These are phyloP conservation scores for Steinernema scapterisci DNA, from an alignment of 2,888 invertebrate genomes.

Conservation along the genomic window DNA sequence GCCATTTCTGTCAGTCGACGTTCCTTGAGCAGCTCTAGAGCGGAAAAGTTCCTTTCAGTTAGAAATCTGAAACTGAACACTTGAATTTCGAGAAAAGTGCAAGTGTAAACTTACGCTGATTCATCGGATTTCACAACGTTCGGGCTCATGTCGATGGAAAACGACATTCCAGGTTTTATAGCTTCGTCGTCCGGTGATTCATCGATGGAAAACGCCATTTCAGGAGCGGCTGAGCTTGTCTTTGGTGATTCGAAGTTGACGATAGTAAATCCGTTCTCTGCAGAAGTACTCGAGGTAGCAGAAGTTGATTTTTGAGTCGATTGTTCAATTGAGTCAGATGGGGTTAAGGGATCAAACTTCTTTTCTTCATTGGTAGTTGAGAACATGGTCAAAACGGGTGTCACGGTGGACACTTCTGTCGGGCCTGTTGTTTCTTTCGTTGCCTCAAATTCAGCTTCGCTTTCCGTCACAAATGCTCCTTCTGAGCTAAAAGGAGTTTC, in stretches of 20 bases:
- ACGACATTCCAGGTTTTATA: conserved; percentile 14
- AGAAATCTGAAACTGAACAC: neutral
- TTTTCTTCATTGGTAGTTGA: neutral
- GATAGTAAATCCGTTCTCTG: neutral
- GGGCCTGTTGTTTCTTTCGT: neutral
- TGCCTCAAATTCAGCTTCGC: neutral
- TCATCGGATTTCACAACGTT: neutral
- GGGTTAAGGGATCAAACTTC: neutral
- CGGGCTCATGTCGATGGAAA: conserved; percentile 15
- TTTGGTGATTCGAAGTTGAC: neutral
- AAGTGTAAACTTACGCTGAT: neutral
- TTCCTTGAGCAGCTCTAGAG: conserved; percentile 9
- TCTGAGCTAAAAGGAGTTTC: neutral
- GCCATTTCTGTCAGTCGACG: conserved; percentile 13
- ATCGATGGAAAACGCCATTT: conserved; percentile 24
- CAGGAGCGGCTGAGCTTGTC: neutral
- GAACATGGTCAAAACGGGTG: neutral
- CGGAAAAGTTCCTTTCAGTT: neutral
- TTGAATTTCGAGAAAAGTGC: neutral
- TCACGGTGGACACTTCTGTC: neutral
- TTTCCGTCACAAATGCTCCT: neutral
- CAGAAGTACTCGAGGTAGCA: neutral
- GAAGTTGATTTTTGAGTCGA: too few relatives aligned
- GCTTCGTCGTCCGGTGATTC: conserved; percentile 25
- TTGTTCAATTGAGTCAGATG: neutral